Evolutionary conservation across 2,113 vertebrate species (phyloP).

Genomic region (Carassius gibelio): DNA sequence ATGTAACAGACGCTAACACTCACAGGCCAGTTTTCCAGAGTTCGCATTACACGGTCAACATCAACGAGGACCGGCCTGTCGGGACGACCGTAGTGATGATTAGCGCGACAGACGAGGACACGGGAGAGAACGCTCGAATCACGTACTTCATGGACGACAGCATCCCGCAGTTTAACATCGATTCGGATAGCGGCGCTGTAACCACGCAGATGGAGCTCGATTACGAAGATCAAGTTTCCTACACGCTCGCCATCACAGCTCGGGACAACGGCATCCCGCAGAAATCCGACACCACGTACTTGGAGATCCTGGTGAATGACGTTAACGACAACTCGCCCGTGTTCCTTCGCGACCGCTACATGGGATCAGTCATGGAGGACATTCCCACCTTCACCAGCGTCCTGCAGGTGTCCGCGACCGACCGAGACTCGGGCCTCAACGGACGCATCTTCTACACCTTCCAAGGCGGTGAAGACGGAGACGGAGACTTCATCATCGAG

Average conservation of each 20-base stretch:
- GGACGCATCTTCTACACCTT: constrained; percentile 94
- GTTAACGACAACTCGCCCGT: constrained; percentile 93
- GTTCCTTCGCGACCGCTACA: constrained; percentile 87
- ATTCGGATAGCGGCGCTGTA: constrained; percentile 85
- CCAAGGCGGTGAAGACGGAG: constrained; percentile 89
- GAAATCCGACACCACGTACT: constrained; percentile 95
- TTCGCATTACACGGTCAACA: constrained; percentile 92
- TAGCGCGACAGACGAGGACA: constrained; percentile 94
- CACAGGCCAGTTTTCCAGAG: constrained; percentile 96
- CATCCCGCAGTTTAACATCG: constrained; percentile 94
- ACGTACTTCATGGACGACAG: constrained; percentile 97
- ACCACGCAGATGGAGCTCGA: constrained; percentile 93
- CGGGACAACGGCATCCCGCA: constrained; percentile 95
- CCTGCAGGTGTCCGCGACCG: constrained; percentile 90
- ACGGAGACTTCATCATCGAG: constrained; percentile 93
- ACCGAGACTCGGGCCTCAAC: constrained; percentile 90
- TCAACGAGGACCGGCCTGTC: constrained; percentile 87
- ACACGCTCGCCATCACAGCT: constrained; percentile 92
- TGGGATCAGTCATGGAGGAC: constrained; percentile 88
- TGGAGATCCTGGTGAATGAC: constrained; percentile 94
- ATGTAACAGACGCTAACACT: constrained; percentile 94
- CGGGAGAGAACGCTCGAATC: constrained; percentile 91
- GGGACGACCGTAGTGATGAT: constrained; percentile 92
- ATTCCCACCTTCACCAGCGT: constrained; percentile 90
- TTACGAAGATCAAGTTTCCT: constrained; percentile 96